Conservation (phyloP, 2,797 vertebrate genomes). For the Phataginus tetradactyla region DNA sequence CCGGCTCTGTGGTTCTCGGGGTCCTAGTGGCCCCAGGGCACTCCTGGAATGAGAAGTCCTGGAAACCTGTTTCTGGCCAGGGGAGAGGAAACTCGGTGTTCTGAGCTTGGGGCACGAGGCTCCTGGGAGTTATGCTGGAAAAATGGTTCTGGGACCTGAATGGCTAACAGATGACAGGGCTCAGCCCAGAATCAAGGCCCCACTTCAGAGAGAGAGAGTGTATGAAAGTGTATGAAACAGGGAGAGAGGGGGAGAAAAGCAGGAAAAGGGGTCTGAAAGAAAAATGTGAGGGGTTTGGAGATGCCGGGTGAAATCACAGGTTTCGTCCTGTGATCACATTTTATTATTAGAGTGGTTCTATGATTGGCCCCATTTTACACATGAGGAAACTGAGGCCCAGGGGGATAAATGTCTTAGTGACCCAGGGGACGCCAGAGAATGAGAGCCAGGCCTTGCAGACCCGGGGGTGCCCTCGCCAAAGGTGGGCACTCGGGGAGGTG, state of each 20-base stretch:
- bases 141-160: background rate
- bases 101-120: background rate
- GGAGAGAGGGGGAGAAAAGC: background rate
- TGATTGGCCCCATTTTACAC: background rate
- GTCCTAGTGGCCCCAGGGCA: background rate
- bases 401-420: background rate
- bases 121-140: background rate
- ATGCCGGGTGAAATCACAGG: background rate
- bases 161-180: background rate
- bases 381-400: background rate
- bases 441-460: background rate
- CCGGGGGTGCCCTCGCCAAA: background rate
- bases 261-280: background rate
- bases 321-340: background rate
- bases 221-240: background rate
- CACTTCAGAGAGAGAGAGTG: background rate
- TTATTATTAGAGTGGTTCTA: background rate
- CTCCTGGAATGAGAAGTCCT: background rate
- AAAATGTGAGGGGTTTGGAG: background rate
- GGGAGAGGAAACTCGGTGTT: no score
- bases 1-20: accelerated
- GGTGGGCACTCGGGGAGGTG: background rate
- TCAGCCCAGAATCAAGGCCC: background rate
- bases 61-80: background rate
- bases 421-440: background rate